A percentile compares a stretch with the other conserved stretches of the same genome.
These are phyloP conservation scores for Athripsodes cinereus DNA, from an alignment of 2,888 invertebrate species.

Conservation along the genomic window DNA sequence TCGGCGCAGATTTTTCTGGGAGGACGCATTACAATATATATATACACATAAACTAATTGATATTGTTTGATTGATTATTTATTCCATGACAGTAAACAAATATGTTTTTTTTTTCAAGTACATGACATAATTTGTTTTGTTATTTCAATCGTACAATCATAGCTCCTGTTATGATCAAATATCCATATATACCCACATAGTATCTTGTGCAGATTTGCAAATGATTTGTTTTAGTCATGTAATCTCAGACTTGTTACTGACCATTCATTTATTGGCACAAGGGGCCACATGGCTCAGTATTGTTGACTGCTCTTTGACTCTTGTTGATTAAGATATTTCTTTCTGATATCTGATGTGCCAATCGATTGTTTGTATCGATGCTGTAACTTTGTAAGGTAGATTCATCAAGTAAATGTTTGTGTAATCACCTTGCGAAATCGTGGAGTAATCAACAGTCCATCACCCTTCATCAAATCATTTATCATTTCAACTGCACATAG, in stretches of 20 bases:
- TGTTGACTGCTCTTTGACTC: too few species aligned
- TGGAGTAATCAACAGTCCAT: background rate
- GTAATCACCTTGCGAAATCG: too few species aligned
- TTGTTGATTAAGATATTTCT: too few species aligned
- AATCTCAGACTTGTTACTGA: too few species aligned
- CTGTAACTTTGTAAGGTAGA: too few species aligned
- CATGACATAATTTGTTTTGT: background rate
- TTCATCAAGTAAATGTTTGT: too few species aligned
- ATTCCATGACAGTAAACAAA: background rate
- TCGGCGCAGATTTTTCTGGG: background rate
- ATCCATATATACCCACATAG: background rate
- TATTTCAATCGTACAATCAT: constrained; percentile 1
- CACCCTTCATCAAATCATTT: constrained; percentile 16
- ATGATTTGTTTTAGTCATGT: too few species aligned
- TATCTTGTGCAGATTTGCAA: background rate
- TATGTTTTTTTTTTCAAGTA: background rate
- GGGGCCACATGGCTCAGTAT: too few species aligned
- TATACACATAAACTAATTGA: background rate
- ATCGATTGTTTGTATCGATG: too few species aligned
- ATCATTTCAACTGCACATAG: constrained; percentile 26
- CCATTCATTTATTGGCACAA: too few species aligned
- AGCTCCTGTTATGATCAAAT: background rate
- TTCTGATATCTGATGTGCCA: too few species aligned
- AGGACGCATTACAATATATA: too few species aligned
- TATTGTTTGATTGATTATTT: background rate